These are phyloP conservation scores for Hipparchia semele DNA, from an alignment of 2,888 invertebrate species.

Conservation along the genomic window DNA sequence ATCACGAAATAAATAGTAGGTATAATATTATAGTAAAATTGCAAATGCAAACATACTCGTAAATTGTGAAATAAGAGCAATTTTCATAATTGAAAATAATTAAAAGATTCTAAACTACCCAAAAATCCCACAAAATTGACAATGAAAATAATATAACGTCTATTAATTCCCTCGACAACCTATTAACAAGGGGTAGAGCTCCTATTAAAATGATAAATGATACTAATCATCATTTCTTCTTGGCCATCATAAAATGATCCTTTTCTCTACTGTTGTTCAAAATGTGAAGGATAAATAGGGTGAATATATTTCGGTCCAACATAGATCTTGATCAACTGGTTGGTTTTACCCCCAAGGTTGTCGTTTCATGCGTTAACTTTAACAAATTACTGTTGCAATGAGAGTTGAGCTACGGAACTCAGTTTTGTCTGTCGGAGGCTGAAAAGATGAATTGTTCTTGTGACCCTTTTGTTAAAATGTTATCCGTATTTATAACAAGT, in stretches of 20 bases:
- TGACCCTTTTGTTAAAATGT: constrained; percentile 67
- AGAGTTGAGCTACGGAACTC: constrained; percentile 63
- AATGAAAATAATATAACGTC: constrained; percentile 76
- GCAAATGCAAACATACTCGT: no score
- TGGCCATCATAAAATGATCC: constrained; percentile 50
- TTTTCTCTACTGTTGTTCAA: constrained; percentile 30
- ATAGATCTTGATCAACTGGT: constrained; percentile 54
- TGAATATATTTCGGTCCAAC: constrained; percentile 21
- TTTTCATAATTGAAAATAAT: constrained; percentile 21
- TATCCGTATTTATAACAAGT: constrained; percentile 47
- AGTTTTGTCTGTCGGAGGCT: constrained; percentile 56
- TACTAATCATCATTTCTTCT: constrained; percentile 71
- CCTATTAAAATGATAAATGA: constrained; percentile 81
- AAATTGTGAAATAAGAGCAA: no score
- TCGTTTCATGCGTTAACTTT: constrained; percentile 72
- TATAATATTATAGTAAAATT: not conserved
- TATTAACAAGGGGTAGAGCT: constrained; percentile 74
- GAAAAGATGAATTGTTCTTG: constrained; percentile 71
- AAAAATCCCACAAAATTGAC: constrained; percentile 72
- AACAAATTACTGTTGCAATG: constrained; percentile 76
- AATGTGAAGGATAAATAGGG: constrained; percentile 21
- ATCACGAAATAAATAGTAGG: not conserved
- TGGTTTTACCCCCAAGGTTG: constrained; percentile 63
- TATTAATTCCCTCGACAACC: constrained; percentile 76
- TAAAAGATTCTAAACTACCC: constrained; percentile 40